phyloP scores from a whole-genome alignment of 2,888 invertebrate species.

The Xanthia togata region DNA sequence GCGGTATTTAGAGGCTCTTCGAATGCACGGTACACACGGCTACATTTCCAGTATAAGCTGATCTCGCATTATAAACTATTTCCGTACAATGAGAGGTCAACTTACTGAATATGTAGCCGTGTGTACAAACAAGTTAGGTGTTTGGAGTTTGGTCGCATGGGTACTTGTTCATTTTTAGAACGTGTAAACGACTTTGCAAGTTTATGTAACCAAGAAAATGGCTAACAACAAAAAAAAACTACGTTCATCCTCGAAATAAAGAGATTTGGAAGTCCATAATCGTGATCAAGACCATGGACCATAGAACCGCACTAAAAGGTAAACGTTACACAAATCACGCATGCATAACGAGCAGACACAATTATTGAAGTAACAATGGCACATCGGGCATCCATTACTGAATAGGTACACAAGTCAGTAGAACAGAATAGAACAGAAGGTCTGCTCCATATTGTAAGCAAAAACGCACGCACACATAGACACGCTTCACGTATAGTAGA shows the following conservation, averaged over 20 bases:
- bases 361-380: conserved; percentile 60
- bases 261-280: conserved; percentile 2
- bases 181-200: not conserved
- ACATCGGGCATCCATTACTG: conserved; percentile 49
- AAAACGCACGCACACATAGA: not conserved
- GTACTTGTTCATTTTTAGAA: not conserved
- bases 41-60: too few relatives aligned
- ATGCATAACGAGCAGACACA: conserved; percentile 49
- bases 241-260: not conserved
- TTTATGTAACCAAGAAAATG: not conserved
- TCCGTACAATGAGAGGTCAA: too few relatives aligned
- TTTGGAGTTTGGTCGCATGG: not conserved
- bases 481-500: not conserved
- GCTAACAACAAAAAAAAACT: not conserved
- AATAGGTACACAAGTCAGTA: conserved; percentile 24
- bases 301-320: conserved; percentile 7
- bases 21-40: not conserved
- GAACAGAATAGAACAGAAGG: conserved; percentile 1
- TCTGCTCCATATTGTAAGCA: not conserved
- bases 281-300: conserved; percentile 8
- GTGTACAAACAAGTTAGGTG: conserved; percentile 16
- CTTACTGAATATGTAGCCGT: too few relatives aligned
- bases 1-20: conserved; percentile 11
- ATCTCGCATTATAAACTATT: too few relatives aligned
- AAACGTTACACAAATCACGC: conserved; percentile 49